Evolutionary conservation across 92 coral and sea anemone genomes (phyloP), one percentile per base, ranked within the genome.

Genomic region (Galaxea fascicularis): DNA sequence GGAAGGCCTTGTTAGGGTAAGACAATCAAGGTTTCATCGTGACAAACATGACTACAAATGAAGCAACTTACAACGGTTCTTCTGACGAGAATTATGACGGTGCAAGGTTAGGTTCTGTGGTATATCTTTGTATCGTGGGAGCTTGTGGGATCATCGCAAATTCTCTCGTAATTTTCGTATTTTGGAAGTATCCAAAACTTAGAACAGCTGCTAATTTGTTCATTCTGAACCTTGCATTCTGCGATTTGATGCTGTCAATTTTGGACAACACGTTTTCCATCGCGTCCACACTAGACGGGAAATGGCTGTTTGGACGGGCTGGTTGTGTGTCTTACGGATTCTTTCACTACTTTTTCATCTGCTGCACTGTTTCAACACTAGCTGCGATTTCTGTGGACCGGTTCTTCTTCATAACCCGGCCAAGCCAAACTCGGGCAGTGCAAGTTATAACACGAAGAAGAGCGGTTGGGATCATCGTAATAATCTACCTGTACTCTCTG

Each of bases 161-260:
- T 77, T 87, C 91, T 30, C 89, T 96, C 20, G 98, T 96, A 4
- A 85, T 96, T 35, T 51, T 87, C 16, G 97, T 93, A 0, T 94
- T 94, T 71, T 85, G 92, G 85, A 96, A 86, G 59, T 91, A 91
- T 71, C 88, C 87, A 7, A 95, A 93, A 59, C 95, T 96, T 28
- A 92, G 98, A 10, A 87, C 98, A 0, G 98, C 98, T 29, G 93
- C 98, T 1, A 96, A 96, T 78, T 68, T 94, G 66, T 94, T 96
- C 82, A 96, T 96, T 25, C 70, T 96, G 11, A 96, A 96, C 76
- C 82, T 96, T 28, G 98, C 98, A 21, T 44, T 92, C 8, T 96
- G 98, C 46, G 95, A 96, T 89, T 83, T 96, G 28, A 84, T 91
- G 76, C 88, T 96, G 85, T 88, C 98, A 0, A 44, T 85, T 30